Conservation (phyloP, 2,797 vertebrate genomes). For the Mus spretus region DNA sequence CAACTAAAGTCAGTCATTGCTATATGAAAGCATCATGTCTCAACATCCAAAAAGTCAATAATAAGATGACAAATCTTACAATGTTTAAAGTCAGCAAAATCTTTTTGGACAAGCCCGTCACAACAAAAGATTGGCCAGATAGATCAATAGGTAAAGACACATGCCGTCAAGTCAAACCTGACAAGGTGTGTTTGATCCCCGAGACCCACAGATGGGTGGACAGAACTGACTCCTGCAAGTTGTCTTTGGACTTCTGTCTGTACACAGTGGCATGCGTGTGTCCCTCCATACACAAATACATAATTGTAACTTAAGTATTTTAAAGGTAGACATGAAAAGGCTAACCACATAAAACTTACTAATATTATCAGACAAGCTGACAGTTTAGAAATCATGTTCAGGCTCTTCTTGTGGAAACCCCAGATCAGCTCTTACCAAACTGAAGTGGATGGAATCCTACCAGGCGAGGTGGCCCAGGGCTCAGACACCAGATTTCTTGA, state of each 20-base stretch:
- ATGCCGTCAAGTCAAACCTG: background rate
- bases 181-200: background rate
- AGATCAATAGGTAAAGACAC: background rate
- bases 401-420: background rate
- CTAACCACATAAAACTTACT: background rate
- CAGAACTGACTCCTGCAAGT: background rate
- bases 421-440: background rate
- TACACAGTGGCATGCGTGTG: too few relatives aligned
- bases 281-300: background rate
- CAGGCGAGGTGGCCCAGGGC: background rate
- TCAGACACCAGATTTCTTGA: background rate
- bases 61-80: background rate
- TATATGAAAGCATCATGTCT: background rate
- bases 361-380: background rate
- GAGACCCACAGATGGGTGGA: background rate
- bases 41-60: background rate
- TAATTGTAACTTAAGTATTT: background rate
- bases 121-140: background rate
- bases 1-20: too few relatives aligned
- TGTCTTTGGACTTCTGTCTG: background rate
- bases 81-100: background rate
- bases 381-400: background rate
- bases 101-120: background rate
- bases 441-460: background rate
- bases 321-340: background rate